Percentiles rank a stretch among this genome's conserved stretches.
These are phyloP conservation scores for Novumbra hubbsi DNA, from an alignment of 2,797 vertebrate genomes.

Conservation along the genomic window DNA sequence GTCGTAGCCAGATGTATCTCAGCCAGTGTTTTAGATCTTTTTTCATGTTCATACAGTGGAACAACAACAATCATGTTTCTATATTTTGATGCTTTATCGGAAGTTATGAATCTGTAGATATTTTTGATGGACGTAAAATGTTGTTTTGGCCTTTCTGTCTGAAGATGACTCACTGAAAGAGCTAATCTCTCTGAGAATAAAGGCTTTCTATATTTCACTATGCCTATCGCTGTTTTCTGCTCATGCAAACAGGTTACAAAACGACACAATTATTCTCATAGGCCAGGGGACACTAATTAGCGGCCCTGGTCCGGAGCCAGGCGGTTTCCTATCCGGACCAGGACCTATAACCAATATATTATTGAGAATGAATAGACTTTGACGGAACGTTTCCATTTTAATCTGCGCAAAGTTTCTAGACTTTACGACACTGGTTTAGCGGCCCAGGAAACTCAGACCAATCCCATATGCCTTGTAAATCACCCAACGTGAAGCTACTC, in stretches of 20 bases:
- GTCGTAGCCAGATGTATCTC: slow-evolving; percentile 14
- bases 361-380: too few relatives aligned
- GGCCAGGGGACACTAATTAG: too few relatives aligned
- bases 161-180: slow-evolving; percentile 63
- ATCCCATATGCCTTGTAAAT: too few relatives aligned
- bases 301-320: too few relatives aligned
- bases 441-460: too few relatives aligned
- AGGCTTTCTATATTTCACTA: slow-evolving; percentile 74
- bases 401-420: too few relatives aligned
- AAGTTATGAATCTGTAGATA: slow-evolving; percentile 64
- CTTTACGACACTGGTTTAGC: too few relatives aligned
- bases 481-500: too few relatives aligned
- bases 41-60: slow-evolving; percentile 56
- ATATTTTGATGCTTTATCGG: slow-evolving; percentile 63
- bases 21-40: slow-evolving; percentile 48
- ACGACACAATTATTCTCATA: not conserved
- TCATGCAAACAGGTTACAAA: not conserved
- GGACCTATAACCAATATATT: too few relatives aligned
- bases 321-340: too few relatives aligned
- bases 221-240: not conserved
- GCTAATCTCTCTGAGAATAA: slow-evolving; percentile 69
- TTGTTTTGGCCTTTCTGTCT: slow-evolving; percentile 66
- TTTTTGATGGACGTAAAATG: slow-evolving; percentile 64
- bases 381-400: too few relatives aligned
- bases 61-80: slow-evolving; percentile 65